phyloP scores from a whole-genome alignment of 2,888 invertebrate genomes.

The Archips crataeganus region DNA sequence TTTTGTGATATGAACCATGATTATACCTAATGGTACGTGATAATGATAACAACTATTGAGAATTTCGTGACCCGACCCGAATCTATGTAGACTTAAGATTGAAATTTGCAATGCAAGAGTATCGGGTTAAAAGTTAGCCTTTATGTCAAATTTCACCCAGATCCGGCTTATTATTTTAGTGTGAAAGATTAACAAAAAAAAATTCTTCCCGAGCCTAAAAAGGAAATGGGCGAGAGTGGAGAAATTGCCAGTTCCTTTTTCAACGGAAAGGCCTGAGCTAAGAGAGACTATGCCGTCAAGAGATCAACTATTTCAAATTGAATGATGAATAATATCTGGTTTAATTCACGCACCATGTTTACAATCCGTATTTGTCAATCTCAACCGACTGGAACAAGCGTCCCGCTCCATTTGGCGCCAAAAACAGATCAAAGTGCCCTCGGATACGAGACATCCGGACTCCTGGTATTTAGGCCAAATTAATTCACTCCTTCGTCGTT shows the following conservation, averaged over 20 bases:
- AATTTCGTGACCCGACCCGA: too few relatives aligned
- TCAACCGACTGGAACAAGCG: slow-evolving; percentile 30
- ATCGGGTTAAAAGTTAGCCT: too few relatives aligned
- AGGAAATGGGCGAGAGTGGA: too few relatives aligned
- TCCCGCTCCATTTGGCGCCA: slow-evolving; percentile 61
- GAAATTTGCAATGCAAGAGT: too few relatives aligned
- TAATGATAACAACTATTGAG: too few relatives aligned
- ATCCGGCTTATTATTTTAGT: too few relatives aligned
- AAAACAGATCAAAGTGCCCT: slow-evolving; percentile 80
- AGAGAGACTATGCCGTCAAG: background rate
- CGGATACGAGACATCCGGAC: slow-evolving; percentile 70
- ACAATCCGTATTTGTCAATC: slow-evolving; percentile 36
- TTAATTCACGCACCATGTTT: slow-evolving; percentile 11
- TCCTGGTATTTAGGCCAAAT: slow-evolving; percentile 52
- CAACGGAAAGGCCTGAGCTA: background rate
- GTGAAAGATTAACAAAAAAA: too few relatives aligned
- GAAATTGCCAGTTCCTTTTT: background rate
- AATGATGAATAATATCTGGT: background rate
- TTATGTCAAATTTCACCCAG: too few relatives aligned
- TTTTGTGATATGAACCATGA: too few relatives aligned
- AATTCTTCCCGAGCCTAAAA: too few relatives aligned
- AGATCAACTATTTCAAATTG: background rate
- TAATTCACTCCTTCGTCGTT: slow-evolving; percentile 34
- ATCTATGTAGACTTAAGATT: too few relatives aligned
- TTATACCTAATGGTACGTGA: too few relatives aligned